These are phyloP conservation scores for Eumacrocentrus americanus DNA, from an alignment of 2,888 invertebrate genomes.

Conservation along the genomic window DNA sequence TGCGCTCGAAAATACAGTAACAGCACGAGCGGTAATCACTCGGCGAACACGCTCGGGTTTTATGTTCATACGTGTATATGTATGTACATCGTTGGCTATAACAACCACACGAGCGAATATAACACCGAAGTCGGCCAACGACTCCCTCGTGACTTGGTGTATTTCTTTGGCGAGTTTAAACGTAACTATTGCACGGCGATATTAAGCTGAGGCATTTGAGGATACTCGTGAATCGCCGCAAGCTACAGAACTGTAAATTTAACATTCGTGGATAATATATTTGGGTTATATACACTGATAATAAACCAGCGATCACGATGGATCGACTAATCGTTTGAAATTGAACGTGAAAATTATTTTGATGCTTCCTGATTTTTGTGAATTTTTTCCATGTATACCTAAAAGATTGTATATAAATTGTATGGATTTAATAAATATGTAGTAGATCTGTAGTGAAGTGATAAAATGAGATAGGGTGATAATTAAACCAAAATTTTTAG, in stretches of 20 bases:
- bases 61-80: conserved; percentile 27
- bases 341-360: too few species aligned
- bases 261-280: neutral
- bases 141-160: conserved; percentile 18
- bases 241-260: neutral
- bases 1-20: conserved; percentile 19
- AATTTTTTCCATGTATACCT: too few species aligned
- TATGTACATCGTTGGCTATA: neutral
- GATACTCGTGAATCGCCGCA: neutral
- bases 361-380: too few species aligned
- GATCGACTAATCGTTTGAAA: too few species aligned
- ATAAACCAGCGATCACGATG: too few species aligned
- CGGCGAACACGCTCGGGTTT: conserved; percentile 27
- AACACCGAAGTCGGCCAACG: neutral
- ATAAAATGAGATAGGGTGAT: too few species aligned
- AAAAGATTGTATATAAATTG: too few species aligned
- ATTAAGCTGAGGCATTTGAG: conserved; percentile 11
- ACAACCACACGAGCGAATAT: conserved; percentile 11
- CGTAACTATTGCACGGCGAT: conserved; percentile 4
- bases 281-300: too few species aligned
- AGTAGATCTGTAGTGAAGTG: too few species aligned
- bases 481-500: too few species aligned
- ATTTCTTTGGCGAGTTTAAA: conserved; percentile 10
- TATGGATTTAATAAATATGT: too few species aligned
- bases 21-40: conserved; percentile 24